A percentile compares a stretch with the other conserved stretches of the same genome.
Conservation (phyloP, 2,888 invertebrate species). For the Clistopyga incitator region DNA sequence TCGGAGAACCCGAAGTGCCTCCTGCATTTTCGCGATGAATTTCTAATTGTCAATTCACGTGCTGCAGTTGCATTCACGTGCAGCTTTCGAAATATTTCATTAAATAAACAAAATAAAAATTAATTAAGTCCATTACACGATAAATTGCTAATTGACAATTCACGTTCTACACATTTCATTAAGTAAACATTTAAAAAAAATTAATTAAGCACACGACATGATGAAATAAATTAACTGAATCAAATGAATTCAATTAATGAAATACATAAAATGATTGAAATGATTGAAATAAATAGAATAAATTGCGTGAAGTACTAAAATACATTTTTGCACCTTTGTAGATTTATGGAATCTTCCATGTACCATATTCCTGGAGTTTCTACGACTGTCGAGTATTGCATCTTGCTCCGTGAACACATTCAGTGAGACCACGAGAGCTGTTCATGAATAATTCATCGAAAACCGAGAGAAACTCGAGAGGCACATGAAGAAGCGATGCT, state of each 20-base stretch:
- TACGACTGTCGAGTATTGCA: not conserved
- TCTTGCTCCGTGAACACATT: conserved; percentile 45
- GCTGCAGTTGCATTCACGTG: conserved; percentile 4
- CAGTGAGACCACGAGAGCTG: conserved; percentile 32
- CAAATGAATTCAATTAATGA: no score
- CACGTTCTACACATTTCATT: no score
- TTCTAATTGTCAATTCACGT: conserved; percentile 31
- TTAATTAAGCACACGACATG: not conserved
- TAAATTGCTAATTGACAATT: no score
- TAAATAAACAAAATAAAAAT: not conserved
- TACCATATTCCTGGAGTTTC: conserved; percentile 7
- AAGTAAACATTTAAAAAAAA: no score
- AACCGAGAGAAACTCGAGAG: conserved; percentile 40
- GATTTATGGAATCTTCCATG: not conserved
- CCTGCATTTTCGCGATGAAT: conserved; percentile 14
- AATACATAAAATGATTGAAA: not conserved
- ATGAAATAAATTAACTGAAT: not conserved
- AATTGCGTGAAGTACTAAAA: no score
- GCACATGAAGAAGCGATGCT: conserved; percentile 27
- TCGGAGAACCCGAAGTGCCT: not conserved
- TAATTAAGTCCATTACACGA: no score
- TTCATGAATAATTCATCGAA: conserved; percentile 62
- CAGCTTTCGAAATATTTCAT: not conserved
- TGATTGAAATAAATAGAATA: no score
- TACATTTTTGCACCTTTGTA: not conserved